Conservation (phyloP, 2,797 vertebrate species). For the Pipistrellus kuhlii region DNA sequence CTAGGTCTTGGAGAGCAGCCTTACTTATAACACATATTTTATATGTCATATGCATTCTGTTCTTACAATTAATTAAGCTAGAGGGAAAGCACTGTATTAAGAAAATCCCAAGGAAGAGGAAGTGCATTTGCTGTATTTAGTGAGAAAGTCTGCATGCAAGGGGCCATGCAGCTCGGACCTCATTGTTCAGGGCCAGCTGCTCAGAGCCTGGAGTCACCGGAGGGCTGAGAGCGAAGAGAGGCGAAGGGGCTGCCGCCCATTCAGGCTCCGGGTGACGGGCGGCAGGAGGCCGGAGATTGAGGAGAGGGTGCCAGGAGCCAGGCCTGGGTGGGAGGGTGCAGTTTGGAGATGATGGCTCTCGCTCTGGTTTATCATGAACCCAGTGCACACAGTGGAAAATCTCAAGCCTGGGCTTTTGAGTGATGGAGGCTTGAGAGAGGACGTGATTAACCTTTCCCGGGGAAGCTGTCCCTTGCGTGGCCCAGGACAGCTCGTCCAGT, state of each 20-base stretch:
- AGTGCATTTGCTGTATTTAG: neutral
- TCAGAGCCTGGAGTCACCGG: neutral
- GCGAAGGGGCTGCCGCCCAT: fast-evolving
- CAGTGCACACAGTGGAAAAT: neutral
- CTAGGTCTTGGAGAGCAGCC: neutral
- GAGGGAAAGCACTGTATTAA: neutral
- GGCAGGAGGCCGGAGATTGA: neutral
- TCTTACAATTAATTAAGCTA: neutral
- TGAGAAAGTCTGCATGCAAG: neutral
- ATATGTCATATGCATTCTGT: neutral
- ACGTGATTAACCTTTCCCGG: neutral
- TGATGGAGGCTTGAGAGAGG: neutral
- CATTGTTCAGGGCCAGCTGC: neutral
- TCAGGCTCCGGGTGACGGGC: too few relatives aligned
- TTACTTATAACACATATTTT: neutral
- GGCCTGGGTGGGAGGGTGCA: neutral
- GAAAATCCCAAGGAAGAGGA: neutral
- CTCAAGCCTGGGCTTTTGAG: neutral
- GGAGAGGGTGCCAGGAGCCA: fast-evolving
- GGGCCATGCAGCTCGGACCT: neutral
- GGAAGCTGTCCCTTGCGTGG: neutral
- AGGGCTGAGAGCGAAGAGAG: neutral
- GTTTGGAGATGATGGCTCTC: too few relatives aligned
- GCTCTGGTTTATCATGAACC: neutral
- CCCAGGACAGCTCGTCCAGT: neutral